Conservation (phyloP, 2,888 invertebrate species). For the Aricia artaxerxes region DNA sequence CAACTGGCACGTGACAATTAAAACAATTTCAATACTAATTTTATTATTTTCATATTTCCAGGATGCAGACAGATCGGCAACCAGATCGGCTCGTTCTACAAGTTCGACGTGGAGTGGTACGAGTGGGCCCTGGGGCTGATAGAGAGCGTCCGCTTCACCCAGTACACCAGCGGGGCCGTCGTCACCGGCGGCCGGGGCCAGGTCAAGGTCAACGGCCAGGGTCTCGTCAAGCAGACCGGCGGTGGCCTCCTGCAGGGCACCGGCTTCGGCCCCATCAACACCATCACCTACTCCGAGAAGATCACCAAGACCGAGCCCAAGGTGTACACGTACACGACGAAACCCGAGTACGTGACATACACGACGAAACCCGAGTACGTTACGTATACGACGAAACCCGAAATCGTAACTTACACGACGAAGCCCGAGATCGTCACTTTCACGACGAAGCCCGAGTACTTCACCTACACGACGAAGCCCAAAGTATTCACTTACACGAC, state of each 20-base stretch:
- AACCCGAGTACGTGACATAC: slow-evolving; percentile 48
- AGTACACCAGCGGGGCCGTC: slow-evolving; percentile 54
- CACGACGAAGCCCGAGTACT: slow-evolving; percentile 48
- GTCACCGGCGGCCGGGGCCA: slow-evolving; percentile 45
- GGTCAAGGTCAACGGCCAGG: slow-evolving; percentile 31
- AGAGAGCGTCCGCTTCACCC: slow-evolving; percentile 64
- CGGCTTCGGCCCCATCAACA: slow-evolving; percentile 35
- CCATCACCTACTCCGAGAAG: slow-evolving; percentile 61
- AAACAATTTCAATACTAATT: neutral
- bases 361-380: slow-evolving; percentile 54
- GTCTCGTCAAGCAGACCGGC: slow-evolving; percentile 37
- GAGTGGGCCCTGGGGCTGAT: slow-evolving; percentile 71
- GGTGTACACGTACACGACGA: slow-evolving; percentile 46
- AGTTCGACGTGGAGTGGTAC: slow-evolving; percentile 82
- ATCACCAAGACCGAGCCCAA: slow-evolving; percentile 60
- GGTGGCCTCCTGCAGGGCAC: slow-evolving; percentile 43
- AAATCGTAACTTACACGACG: slow-evolving; percentile 47
- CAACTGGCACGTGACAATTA: neutral
- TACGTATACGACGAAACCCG: slow-evolving; percentile 46
- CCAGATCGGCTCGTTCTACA: slow-evolving; percentile 81
- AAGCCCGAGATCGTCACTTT: slow-evolving; percentile 47
- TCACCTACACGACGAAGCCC: slow-evolving; percentile 63
- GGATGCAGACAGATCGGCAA: slow-evolving; percentile 79
- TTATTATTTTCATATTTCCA: slow-evolving; percentile 45
- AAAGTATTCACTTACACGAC: slow-evolving; percentile 61